Base-by-base conservation (phyloP, 1,140 invertebrate species). In the Drosophila kepulauana region DNA sequence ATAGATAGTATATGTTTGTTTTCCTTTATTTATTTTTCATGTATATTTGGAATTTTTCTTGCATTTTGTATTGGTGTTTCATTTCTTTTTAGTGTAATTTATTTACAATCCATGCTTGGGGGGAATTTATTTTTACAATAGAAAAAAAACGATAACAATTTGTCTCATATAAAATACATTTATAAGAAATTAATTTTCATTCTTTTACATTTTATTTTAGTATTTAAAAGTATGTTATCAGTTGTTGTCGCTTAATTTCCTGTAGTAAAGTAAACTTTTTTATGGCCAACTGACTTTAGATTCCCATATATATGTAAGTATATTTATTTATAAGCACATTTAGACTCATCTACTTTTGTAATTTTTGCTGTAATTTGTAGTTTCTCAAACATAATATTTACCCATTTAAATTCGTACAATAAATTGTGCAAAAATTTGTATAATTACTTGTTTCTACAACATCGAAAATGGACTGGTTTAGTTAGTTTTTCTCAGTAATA, bases 401-500 rank as follows among this genome's bases (percentile, higher is more conserved):
- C 15, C 48, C 65, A 56, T 84, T 25, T 88, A 82, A 87, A 80
- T 87, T 87, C 84, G 77, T 88, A 80, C 51, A 51, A 43, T 63
- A 74, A 45, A 59, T 43, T 69, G 71, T 75, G 69, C 38, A 67
- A 72, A 72, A 71, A 67, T 82, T 69, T 59, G 6, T 45, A 57
- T 67, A 56, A 43, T 25, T 79, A 54, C 62, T 48, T 30, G 57
- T 16, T 16, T 33, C 71, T 89, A 88, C 81, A 88, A 88, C 84
- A 87, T 87, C 84, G 84, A 87, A 84, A 87, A 87, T 87, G 84
- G 84, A 86, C 82, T 87, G 82, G 68, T 71, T 56, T 25, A 25
- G 20, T 25, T 25, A 25, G 20, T 25, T 25, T 25, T 25, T 3
- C 20, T 16, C 16, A 1, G 1, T 16, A 1, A 16, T 16, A 16